Percentiles rank a stretch among this genome's conserved stretches.
These are phyloP conservation scores for Heliconius hermathena DNA, from an alignment of 1,140 invertebrate genomes.

Conservation along the genomic window DNA sequence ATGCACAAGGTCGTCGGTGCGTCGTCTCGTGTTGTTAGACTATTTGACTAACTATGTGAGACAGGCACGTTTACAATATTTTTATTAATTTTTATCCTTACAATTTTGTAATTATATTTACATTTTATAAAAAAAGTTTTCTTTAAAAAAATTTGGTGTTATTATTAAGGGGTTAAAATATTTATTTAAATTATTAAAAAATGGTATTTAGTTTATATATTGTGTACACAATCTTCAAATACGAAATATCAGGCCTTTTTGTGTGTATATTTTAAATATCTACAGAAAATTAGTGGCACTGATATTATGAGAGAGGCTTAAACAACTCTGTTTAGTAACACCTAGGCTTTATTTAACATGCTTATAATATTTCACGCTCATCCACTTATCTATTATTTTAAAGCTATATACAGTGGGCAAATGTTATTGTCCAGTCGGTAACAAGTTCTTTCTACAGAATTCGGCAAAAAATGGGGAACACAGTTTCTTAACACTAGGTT, in stretches of 20 bases:
- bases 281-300: not conserved
- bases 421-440: no score
- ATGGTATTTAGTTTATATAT: no score
- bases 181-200: no score
- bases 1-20: conserved; percentile 11
- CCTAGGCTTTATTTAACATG: not conserved
- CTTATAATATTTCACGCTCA: not conserved
- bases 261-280: no score
- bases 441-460: no score
- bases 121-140: not conserved
- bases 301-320: not conserved
- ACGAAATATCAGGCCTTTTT: no score
- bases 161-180: no score
- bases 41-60: conserved; percentile 8
- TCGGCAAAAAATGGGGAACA: no score
- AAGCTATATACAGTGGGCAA: no score
- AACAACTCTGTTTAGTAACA: not conserved
- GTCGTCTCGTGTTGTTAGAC: conserved; percentile 3
- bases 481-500: no score
- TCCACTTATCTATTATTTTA: not conserved
- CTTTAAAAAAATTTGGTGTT: not conserved
- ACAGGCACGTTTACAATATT: not conserved
- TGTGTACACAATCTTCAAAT: no score
- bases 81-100: not conserved
- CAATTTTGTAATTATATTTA: not conserved